A percentile compares a stretch with the other conserved stretches of the same genome.
phyloP scores from a whole-genome alignment of 2,888 invertebrate species.

The Tridacna gigas region DNA sequence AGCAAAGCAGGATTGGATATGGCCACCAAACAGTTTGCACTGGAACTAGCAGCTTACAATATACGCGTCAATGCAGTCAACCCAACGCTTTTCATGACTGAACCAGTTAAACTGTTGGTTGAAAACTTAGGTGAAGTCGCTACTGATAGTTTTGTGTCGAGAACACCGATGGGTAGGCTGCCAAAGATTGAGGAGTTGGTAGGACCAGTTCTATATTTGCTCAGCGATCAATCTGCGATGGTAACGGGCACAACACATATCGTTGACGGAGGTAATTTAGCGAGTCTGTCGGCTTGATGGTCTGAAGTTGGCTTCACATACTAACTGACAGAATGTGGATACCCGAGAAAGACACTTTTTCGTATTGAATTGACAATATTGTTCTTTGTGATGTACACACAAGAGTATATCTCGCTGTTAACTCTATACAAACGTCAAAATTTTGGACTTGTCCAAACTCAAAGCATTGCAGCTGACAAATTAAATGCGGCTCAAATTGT shows the following conservation, averaged over 20 bases:
- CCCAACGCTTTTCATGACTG: conserved; percentile 96
- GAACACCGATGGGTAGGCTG: conserved; percentile 15
- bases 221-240: conserved; percentile 19
- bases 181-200: conserved; percentile 13
- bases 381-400: neutral
- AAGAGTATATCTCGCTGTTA: neutral
- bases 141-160: neutral
- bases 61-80: conserved; percentile 96
- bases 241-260: conserved; percentile 19
- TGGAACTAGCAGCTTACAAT: conserved; percentile 90
- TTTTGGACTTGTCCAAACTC: neutral
- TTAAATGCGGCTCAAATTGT: too few species aligned
- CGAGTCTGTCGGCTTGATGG: conserved; percentile 1
- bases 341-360: neutral
- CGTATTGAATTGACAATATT: neutral
- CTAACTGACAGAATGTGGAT: neutral
- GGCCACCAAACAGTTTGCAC: conserved; percentile 86
- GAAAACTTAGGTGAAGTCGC: neutral
- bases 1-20: conserved; percentile 95
- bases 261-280: conserved; percentile 12
- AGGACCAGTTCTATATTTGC: conserved; percentile 13
- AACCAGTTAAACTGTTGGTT: neutral
- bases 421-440: neutral
- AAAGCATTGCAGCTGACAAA: neutral
- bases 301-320: too few species aligned